Percentiles rank a stretch among this genome's conserved stretches.
These are phyloP conservation scores for Rhodophaea formosa DNA, from an alignment of 2,888 invertebrate species.

Conservation along the genomic window DNA sequence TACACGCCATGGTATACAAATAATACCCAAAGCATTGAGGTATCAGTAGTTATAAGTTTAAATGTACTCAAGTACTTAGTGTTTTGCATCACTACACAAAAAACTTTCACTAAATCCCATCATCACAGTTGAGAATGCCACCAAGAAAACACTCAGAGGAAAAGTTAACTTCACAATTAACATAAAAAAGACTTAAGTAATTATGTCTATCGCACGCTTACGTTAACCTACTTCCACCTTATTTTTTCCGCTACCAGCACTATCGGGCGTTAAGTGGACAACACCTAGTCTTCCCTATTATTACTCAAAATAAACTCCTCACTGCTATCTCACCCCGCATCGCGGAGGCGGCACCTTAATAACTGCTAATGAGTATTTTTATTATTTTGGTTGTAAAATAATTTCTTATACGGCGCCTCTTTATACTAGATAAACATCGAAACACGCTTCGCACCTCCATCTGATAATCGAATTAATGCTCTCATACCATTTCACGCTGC, in stretches of 20 bases:
- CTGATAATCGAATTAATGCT: conserved; percentile 81
- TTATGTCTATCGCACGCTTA: neutral
- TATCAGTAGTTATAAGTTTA: too few relatives aligned
- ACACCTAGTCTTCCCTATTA: conserved; percentile 48
- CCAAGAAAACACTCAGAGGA: too few relatives aligned
- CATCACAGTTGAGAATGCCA: too few relatives aligned
- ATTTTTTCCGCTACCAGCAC: conserved; percentile 8
- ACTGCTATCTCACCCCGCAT: conserved; percentile 71
- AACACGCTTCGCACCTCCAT: conserved; percentile 80
- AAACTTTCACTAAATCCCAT: too few relatives aligned
- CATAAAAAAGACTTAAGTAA: neutral
- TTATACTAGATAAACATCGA: conserved; percentile 81
- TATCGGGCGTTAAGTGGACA: conserved; percentile 41
- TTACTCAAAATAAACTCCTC: conserved; percentile 68
- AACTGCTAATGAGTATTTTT: conserved; percentile 79
- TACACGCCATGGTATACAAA: too few relatives aligned
- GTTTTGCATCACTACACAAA: too few relatives aligned
- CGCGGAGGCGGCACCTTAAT: conserved; percentile 74
- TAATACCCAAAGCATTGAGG: too few relatives aligned
- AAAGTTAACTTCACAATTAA: too few relatives aligned
- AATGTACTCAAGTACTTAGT: too few relatives aligned
- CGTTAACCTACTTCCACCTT: neutral
- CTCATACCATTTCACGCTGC: conserved; percentile 77
- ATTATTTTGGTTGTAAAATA: conserved; percentile 80
- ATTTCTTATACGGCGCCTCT: conserved; percentile 77